Conservation (phyloP, 1,140 invertebrate genomes). For the Liolophura sinensis region DNA sequence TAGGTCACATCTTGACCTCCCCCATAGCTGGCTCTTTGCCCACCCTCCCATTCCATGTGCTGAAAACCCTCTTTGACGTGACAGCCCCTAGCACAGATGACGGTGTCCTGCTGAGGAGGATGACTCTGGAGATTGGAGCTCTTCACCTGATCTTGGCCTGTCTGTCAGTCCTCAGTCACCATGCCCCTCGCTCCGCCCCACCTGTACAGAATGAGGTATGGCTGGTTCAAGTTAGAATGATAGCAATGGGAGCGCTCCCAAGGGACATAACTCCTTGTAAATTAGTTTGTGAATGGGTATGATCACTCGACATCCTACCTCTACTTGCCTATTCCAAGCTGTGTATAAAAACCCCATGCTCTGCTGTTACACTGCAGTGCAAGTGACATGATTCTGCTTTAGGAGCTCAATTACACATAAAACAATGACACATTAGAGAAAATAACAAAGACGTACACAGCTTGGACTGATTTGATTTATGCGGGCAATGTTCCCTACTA, state of each 20-base stretch:
- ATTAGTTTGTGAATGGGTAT: too few species aligned
- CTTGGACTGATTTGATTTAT: too few species aligned
- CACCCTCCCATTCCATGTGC: conserved; percentile 86
- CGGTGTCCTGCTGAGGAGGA: conserved; percentile 74
- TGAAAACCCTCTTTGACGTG: conserved; percentile 77
- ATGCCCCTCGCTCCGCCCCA: conserved; percentile 61
- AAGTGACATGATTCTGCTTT: too few species aligned
- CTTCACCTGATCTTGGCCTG: conserved; percentile 83
- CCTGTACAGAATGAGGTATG: conserved; percentile 61
- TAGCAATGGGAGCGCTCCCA: background rate
- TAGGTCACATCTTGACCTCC: conserved; percentile 76
- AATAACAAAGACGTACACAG: too few species aligned
- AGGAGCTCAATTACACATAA: too few species aligned
- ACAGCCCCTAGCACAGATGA: conserved; percentile 81
- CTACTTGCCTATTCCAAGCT: too few species aligned
- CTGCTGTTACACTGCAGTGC: too few species aligned
- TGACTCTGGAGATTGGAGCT: conserved; percentile 81
- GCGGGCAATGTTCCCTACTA: too few species aligned
- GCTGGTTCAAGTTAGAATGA: background rate
- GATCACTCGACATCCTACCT: too few species aligned
- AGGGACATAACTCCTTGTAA: background rate
- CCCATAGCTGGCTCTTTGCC: conserved; percentile 75
- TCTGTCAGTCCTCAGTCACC: conserved; percentile 86
- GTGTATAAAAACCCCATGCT: too few species aligned
- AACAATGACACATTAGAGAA: too few species aligned